A percentile compares a stretch with the other conserved stretches of the same genome.
These are phyloP conservation scores for Drosophila jambulina DNA, from an alignment of 1,140 invertebrate species.

Conservation along the genomic window DNA sequence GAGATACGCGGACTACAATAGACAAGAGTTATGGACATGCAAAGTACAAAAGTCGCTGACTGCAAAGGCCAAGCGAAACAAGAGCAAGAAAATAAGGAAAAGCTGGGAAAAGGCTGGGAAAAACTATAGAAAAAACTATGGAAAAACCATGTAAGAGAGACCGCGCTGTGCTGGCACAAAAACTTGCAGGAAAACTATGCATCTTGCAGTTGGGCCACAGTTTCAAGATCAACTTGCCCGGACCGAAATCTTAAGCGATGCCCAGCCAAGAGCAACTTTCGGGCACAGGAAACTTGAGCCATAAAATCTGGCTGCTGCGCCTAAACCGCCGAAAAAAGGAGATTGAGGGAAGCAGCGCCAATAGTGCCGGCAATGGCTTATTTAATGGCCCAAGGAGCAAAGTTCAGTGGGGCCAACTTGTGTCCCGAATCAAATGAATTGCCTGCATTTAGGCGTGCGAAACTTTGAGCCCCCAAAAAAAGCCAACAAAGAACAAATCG, in stretches of 20 bases:
- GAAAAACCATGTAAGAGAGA: not conserved
- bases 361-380: constrained; percentile 16
- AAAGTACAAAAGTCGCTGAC: constrained; percentile 19
- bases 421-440: constrained; percentile 25
- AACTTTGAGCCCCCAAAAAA: constrained; percentile 20
- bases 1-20: constrained; percentile 19
- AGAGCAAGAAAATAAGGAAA: not conserved
- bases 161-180: not conserved
- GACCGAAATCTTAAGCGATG: constrained; percentile 2
- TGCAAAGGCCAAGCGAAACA: not conserved
- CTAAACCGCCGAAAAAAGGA: constrained; percentile 12
- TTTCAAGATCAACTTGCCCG: constrained; percentile 1
- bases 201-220: not conserved
- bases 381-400: constrained; percentile 30
- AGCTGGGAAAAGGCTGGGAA: not conserved
- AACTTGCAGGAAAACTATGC: constrained; percentile 7
- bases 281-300: constrained; percentile 41
- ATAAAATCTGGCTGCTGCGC: constrained; percentile 63
- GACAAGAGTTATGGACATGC: constrained; percentile 44
- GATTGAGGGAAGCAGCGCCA: not conserved
- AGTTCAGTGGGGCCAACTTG: constrained; percentile 25
- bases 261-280: not conserved
- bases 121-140: not conserved
- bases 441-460: constrained; percentile 34
- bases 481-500: constrained; percentile 35